Base-by-base conservation (phyloP, 2,113 vertebrate species). In the Beaufortia kweichowensis region DNA sequence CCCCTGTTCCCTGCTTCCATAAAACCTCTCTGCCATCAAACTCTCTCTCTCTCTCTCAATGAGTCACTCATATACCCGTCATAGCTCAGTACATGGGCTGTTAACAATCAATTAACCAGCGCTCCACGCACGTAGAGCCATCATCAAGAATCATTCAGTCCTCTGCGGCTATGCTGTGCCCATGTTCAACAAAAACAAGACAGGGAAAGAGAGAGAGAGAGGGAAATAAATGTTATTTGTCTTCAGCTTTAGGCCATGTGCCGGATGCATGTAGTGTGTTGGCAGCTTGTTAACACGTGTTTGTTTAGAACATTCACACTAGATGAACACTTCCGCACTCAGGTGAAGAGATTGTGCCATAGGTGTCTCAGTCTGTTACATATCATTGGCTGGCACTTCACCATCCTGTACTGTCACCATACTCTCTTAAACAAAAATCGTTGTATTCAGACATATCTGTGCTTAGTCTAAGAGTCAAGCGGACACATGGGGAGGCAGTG, bases 41-140 rank as follows among this genome's bases (percentile, higher is more conserved):
- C 26, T 60, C 39, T 68, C 35, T 17, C 75, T 67, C 35, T 76
- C 35, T 67, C 57, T 55, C 64, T 68, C 48, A 61, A 26, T 41
- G 81, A 81, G 60, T 85, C 81, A 83, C 65, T 80, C 67, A 78
- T 59, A 28, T 41, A 55, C 55, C 61, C 65, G 75, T 71, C 46
- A 67, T 63, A 76, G 62, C 55, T 48, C 57, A 62, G 66, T 74
- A 61, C 59, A 63, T 75, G 64, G 69, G 67, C 79, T 78, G 59
- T 83, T 81, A 75, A 61, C 79, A 79, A 78, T 81, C 79, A 81
- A 83, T 83, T 79, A 78, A 59, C 69, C 59, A 41, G 43, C n/a
- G 62, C 53, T 43, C 28, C 57, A 48, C 17, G 28, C 28, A 63
- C 57, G 53, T 76, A 56, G 60, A 73, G 67, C 56, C 61, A 66